Evolutionary conservation across 1,140 invertebrate species (phyloP).

Genomic region (Holcopasites calliopsidis): DNA sequence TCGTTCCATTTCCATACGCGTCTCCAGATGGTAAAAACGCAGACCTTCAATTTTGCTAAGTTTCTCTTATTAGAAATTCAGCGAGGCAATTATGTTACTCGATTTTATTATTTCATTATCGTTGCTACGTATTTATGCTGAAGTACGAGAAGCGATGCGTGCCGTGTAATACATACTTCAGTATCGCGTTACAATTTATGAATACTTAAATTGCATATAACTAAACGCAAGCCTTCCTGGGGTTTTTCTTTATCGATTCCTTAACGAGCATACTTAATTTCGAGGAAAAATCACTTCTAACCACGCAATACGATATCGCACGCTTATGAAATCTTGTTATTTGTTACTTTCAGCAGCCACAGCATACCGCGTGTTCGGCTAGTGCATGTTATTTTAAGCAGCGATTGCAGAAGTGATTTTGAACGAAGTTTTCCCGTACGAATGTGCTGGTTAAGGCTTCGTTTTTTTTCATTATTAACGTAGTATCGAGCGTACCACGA

Average conservation of each 20-base stretch:
- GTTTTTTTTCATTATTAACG: no score
- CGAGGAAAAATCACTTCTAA: neutral
- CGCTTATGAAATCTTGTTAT: no score
- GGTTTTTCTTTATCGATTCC: conserved; percentile 15
- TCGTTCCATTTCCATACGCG: conserved; percentile 14
- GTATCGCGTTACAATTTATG: neutral
- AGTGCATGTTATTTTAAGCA: no score
- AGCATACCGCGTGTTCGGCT: no score
- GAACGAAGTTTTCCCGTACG: no score
- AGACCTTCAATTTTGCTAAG: no score
- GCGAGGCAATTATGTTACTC: neutral
- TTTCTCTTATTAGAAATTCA: neutral
- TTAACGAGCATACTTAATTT: neutral
- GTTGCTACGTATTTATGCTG: neutral
- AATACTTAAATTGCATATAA: conserved; percentile 3
- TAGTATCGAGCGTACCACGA: no score
- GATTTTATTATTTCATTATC: neutral
- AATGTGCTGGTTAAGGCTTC: no score
- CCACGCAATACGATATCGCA: neutral
- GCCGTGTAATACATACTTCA: neutral
- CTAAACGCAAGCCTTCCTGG: neutral
- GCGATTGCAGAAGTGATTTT: no score
- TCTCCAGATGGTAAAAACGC: neutral
- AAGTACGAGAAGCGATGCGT: neutral
- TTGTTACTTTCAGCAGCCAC: no score